Conservation (phyloP, 2,888 invertebrate genomes). For the Leptinotarsa peninsularis region DNA sequence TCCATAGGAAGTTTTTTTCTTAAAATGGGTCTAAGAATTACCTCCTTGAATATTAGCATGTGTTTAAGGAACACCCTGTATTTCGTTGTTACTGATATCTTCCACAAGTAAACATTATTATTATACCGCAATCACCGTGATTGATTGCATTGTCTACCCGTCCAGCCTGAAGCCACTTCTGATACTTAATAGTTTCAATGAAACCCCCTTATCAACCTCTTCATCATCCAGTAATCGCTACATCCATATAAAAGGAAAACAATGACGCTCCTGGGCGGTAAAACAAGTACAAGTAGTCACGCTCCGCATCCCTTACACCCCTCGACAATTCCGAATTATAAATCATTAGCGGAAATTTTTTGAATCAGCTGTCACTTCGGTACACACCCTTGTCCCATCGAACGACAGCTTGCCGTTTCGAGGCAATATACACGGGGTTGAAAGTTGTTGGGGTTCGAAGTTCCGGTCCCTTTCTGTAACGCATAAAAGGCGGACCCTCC, state of each 20-base stretch:
- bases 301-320: background rate
- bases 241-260: slow-evolving; percentile 11
- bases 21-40: too few relatives aligned
- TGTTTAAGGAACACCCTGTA: too few relatives aligned
- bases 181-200: background rate
- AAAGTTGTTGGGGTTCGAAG: background rate
- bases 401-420: background rate
- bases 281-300: slow-evolving; percentile 8
- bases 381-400: background rate
- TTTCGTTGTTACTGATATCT: too few relatives aligned
- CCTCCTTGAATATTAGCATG: too few relatives aligned
- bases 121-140: too few relatives aligned
- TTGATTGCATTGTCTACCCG: too few relatives aligned
- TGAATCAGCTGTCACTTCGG: slow-evolving; percentile 16
- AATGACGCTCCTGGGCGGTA: background rate
- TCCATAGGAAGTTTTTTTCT: too few relatives aligned
- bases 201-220: background rate
- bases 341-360: slow-evolving; percentile 15
- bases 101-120: too few relatives aligned
- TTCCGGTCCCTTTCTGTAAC: slow-evolving; percentile 14
- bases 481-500: slow-evolving; percentile 3
- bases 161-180: background rate
- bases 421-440: background rate
- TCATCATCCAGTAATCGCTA: background rate
- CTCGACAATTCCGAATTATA: slow-evolving; percentile 17